Conservation (phyloP, 2,113 vertebrate species). For the Phalacrocorax carbo region DNA sequence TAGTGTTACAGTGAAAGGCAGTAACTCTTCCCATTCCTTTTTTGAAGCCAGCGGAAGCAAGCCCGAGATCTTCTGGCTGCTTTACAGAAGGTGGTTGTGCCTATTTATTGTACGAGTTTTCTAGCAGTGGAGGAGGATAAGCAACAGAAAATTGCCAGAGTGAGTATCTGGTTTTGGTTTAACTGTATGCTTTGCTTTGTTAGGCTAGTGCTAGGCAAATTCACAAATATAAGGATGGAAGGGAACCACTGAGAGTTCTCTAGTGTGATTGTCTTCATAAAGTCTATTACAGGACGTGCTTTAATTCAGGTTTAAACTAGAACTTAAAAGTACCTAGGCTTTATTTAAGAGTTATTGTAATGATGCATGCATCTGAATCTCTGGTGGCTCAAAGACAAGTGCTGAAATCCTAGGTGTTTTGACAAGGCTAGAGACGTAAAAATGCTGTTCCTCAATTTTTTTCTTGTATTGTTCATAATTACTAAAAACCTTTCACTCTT, state of each 20-base stretch:
- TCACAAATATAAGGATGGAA: background rate
- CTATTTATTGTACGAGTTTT: constrained; percentile 98
- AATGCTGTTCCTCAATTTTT: background rate
- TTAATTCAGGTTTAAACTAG: background rate
- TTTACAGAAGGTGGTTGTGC: constrained; percentile 97
- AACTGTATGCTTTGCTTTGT: background rate
- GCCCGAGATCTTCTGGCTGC: constrained; percentile 93
- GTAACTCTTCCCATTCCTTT: background rate
- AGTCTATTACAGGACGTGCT: background rate
- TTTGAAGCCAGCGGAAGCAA: constrained; percentile 91
- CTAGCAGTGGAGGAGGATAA: constrained; percentile 97
- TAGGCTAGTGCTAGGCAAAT: background rate
- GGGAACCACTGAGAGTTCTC: background rate
- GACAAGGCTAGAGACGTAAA: background rate
- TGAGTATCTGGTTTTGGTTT: constrained; percentile 35
- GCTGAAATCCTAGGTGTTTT: background rate
- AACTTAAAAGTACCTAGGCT: background rate
- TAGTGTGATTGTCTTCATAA: background rate
- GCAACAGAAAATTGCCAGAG: constrained; percentile 96
- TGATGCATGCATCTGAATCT: background rate
- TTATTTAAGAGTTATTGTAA: background rate
- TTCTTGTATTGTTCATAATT: background rate
- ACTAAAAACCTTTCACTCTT: background rate
- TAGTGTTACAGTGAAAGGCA: background rate
- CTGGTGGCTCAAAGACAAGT: background rate